Base-by-base conservation (phyloP, 1,140 invertebrate species). In the Magallana ariakensis region DNA sequence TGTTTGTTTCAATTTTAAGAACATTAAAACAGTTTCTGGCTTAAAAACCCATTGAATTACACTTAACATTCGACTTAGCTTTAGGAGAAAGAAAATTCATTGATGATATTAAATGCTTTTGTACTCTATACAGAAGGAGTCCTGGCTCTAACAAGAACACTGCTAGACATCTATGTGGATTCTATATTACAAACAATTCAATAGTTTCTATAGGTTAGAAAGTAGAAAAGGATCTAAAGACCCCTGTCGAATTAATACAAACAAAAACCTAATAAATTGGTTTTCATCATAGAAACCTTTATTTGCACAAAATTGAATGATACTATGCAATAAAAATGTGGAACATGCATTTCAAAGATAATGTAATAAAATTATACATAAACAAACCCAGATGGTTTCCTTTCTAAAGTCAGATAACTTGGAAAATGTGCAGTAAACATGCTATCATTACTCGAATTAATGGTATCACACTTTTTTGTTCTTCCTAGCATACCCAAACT, bases 281-380 rank as follows among this genome's bases (percentile, higher is more conserved):
- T 75, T 75, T 75, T 26, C 33, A 9, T 75, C 66, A 26, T 75
- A 26, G 13, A 75, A 10, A 75, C 19, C 26, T 75, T 75, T 26
- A 75, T 75, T 75, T 75, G 13, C 33, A 60, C 58, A 60, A 60
- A 60, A n/a, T 75, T 75, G 62, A 70, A 26, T 70, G 62, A 70
- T 19, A 70, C 19, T 22, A 75, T 75, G 66, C 22, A 75, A 75
- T 75, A 75, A 13, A 46, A 33, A 75, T 75, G 33, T 75, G 19
- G 33, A 13, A 75, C 22, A 75, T 75, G 9, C 66, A 75, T 75
- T 75, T 33, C 19, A 75, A 75, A 33, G 7, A 33, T 75, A 13
- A 26, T 75, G 66, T 75, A 33, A 75, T 33, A 26, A 33, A 75
- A 75, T 46, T 7, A 8, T 22, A 75, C 26, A 33, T 46, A 75